Evolutionary conservation across 1,140 invertebrate genomes (phyloP).

Genomic region (Lasioglossum albipes): DNA sequence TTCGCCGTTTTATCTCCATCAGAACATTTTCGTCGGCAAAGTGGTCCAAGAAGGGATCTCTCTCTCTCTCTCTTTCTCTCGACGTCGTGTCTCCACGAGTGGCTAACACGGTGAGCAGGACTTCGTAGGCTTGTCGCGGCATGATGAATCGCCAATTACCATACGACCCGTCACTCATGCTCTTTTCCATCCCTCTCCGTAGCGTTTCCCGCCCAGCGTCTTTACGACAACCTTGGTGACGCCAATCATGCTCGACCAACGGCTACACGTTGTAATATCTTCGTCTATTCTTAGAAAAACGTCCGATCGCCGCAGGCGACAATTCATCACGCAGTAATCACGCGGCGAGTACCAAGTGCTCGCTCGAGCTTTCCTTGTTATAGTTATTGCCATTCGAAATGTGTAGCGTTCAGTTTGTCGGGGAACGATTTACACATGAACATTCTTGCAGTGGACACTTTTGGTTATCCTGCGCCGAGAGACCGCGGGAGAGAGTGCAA

Average conservation of each 20-base stretch:
- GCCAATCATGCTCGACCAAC: constrained; percentile 50
- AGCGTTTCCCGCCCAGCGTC: constrained; percentile 16
- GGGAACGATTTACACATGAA: background rate
- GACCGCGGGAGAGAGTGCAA: too few relatives aligned
- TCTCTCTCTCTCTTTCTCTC: background rate
- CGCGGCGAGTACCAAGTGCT: background rate
- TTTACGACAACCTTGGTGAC: constrained; percentile 49
- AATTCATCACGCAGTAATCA: constrained; percentile 35
- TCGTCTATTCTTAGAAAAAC: constrained; percentile 49
- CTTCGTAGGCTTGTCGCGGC: constrained; percentile 49
- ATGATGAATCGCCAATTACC: constrained; percentile 58
- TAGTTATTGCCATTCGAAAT: constrained; percentile 3
- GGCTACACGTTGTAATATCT: constrained; percentile 39
- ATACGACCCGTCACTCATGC: constrained; percentile 53
- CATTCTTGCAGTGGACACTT: too few relatives aligned
- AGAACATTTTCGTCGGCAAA: constrained; percentile 56
- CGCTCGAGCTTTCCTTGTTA: background rate
- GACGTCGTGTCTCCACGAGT: constrained; percentile 51
- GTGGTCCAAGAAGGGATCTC: constrained; percentile 43
- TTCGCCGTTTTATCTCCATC: constrained; percentile 52
- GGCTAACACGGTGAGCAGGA: constrained; percentile 57
- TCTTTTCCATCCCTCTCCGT: constrained; percentile 17
- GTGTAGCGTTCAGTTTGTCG: background rate
- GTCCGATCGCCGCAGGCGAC: constrained; percentile 32
- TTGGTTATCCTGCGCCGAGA: too few relatives aligned